Conservation (phyloP, 2,797 vertebrate species). For the Eutrigla gurnardus region DNA sequence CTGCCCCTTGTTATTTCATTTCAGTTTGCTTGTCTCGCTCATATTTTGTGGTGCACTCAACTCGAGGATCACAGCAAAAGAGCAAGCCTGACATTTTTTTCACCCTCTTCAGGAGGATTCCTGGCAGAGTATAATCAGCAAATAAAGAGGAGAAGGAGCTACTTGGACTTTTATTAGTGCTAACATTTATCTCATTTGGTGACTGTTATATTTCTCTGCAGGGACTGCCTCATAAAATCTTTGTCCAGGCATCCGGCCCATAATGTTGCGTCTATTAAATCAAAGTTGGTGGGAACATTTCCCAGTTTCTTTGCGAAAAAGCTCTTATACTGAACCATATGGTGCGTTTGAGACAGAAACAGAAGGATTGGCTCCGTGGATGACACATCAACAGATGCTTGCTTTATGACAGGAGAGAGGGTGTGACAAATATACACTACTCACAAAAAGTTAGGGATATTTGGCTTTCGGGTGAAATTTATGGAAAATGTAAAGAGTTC, state of each 20-base stretch:
- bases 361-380: conserved; percentile 8
- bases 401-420: conserved; percentile 22
- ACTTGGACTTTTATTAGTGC: conserved; percentile 58
- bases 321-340: conserved; percentile 37
- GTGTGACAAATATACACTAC: conserved; percentile 5
- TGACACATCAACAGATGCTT: conserved; percentile 45
- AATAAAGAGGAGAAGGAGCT: conserved; percentile 49
- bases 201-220: conserved; percentile 51
- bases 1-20: conserved; percentile 36
- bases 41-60: conserved; percentile 23
- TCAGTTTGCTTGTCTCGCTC: conserved; percentile 33
- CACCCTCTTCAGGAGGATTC: conserved; percentile 14
- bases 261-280: conserved; percentile 62
- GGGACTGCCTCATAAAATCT: conserved; percentile 57
- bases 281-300: conserved; percentile 55
- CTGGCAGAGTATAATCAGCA: conserved; percentile 33
- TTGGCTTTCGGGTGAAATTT: too few relatives aligned
- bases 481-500: too few relatives aligned
- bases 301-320: conserved; percentile 42
- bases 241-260: conserved; percentile 41
- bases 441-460: too few relatives aligned
- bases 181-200: conserved; percentile 64
- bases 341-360: conserved; percentile 37
- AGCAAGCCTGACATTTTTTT: conserved; percentile 31
- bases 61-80: conserved; percentile 27